phyloP scores from a whole-genome alignment of 2,113 vertebrate genomes.

The Ailurus styani region DNA sequence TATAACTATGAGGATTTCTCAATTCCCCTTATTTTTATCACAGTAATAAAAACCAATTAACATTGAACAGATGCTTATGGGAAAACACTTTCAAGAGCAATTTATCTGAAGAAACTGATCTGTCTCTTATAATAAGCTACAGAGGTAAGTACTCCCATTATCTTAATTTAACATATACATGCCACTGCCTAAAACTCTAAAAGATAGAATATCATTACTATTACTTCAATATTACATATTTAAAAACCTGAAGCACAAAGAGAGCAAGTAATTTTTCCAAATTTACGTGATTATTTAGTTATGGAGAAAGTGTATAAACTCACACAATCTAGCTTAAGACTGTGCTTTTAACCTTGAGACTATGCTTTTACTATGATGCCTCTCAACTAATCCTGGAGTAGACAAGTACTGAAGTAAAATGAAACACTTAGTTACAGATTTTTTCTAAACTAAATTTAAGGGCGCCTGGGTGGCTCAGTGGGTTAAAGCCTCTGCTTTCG shows the following conservation, averaged over 20 bases:
- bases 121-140: neutral
- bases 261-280: neutral
- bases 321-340: neutral
- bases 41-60: neutral
- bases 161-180: neutral
- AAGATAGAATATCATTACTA: neutral
- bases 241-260: neutral
- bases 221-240: neutral
- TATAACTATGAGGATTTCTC: neutral
- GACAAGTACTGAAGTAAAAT: neutral
- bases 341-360: neutral
- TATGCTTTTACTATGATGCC: neutral
- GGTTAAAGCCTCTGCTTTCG: too few species aligned
- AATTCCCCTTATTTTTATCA: neutral
- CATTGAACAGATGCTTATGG: neutral
- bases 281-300: neutral
- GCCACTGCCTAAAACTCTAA: neutral
- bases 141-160: neutral
- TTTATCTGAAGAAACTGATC: neutral
- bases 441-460: slow-evolving; percentile 14
- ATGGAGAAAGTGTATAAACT: neutral
- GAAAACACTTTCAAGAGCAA: neutral
- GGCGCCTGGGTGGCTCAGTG: too few species aligned
- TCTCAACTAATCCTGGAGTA: neutral
- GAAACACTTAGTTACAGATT: slow-evolving; percentile 15